Evolutionary conservation across 1,140 invertebrate genomes (phyloP), one percentile per base, ranked within the genome.

Genomic region (Vanessa tameamea): DNA sequence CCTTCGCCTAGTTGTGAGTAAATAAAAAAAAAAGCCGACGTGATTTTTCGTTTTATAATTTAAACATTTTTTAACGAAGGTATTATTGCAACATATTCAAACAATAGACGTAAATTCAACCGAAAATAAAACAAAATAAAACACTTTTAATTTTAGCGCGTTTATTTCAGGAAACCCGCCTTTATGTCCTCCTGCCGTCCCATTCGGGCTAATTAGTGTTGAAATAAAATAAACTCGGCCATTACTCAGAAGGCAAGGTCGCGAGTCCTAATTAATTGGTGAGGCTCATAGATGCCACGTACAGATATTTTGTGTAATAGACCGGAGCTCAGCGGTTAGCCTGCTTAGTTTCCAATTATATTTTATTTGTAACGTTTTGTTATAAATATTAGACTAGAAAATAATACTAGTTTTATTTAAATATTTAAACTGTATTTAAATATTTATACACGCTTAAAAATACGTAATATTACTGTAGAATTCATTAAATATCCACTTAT

Each of bases 291-390:
- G 64, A 73, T 73, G 71, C 37, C 64, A n/a, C 47, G 12, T 9
- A 11, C 15, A 63, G 71, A 73, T 73, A 67, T 67, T 67, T 16
- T n/a, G 53, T 73, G 43, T 26, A 26, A 61, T 55, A 67, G 16
- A 59, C 51, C 63, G 70, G 79, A 81, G 81, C 80, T 81, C 83
- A 80, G 6, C 23, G 0, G 26, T 26, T 57, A 31, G 8, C 57
- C 1, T 8, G 23, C 26, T 37, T 37, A 23, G 26, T 37, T 61
- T n/a, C 23, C 53, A 37, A 61, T 61, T 6, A 31, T 57, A 23
- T 23, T 57, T 23, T 57, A 57, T 57, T 15, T 53, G n/a, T n/a
- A 53, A 6, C 15, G n/a, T 53, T n/a, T 53, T 16, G 0, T 53
- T 53, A 20, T 43, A 43, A 43, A 43, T 43, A 43, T 43, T 43